These are phyloP conservation scores for Acrossocheilus wenchowensis DNA, from an alignment of 2,797 vertebrate genomes.

Conservation along the genomic window DNA sequence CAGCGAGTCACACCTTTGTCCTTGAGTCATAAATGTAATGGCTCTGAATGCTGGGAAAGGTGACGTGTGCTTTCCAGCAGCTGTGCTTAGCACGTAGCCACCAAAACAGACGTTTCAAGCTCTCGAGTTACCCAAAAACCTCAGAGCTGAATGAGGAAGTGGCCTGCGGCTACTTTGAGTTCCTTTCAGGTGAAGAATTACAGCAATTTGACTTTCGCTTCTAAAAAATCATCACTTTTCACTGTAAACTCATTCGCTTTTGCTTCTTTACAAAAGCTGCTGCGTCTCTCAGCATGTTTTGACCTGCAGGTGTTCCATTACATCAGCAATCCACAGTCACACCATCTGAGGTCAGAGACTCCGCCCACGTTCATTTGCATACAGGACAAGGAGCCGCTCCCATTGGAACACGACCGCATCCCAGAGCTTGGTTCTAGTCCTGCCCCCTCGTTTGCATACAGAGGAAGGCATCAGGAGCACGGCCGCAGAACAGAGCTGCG, in stretches of 20 bases:
- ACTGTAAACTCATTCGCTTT: neutral
- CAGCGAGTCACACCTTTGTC: neutral
- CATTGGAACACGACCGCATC: neutral
- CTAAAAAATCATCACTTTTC: neutral
- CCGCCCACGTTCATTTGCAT: slow-evolving; percentile 64
- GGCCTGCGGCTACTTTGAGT: too few relatives aligned
- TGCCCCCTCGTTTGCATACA: neutral
- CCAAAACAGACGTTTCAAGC: neutral
- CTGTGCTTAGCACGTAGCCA: neutral
- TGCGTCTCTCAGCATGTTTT: slow-evolving; percentile 9
- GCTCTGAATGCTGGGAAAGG: neutral
- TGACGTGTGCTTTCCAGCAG: neutral
- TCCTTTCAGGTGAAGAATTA: neutral
- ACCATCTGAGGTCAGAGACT: slow-evolving; percentile 77
- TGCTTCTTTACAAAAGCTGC: neutral
- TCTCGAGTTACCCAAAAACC: neutral
- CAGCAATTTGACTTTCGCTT: neutral
- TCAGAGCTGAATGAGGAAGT: fast-evolving
- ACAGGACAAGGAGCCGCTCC: slow-evolving; percentile 44
- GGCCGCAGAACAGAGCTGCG: neutral
- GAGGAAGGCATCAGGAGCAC: neutral
- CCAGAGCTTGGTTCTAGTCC: neutral
- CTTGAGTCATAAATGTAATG: neutral
- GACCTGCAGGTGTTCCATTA: slow-evolving; percentile 66
- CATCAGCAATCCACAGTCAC: slow-evolving; percentile 63